Conservation (phyloP, 2,113 vertebrate genomes). For the Myiopsitta monachus region DNA sequence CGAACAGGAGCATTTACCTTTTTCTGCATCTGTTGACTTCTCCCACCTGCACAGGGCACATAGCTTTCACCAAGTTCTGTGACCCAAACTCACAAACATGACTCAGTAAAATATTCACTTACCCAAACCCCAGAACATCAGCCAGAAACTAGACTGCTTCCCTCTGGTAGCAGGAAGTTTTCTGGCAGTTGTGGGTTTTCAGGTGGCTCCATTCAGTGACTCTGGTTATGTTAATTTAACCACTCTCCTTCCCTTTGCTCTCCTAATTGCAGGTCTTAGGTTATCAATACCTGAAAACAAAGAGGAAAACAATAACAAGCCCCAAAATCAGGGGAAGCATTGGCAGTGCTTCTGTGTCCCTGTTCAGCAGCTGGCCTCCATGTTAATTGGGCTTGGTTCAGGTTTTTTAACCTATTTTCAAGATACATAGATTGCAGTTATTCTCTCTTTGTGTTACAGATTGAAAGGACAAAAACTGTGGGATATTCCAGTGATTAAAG, state of each 20-base stretch:
- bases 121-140: neutral
- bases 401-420: neutral
- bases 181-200: neutral
- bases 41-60: neutral
- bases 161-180: neutral
- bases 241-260: neutral
- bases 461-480: neutral
- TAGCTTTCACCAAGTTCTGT: accelerated
- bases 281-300: neutral
- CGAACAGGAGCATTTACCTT: neutral
- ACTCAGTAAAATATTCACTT: neutral
- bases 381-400: neutral
- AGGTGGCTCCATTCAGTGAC: neutral
- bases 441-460: neutral
- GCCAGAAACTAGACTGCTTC: neutral
- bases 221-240: neutral
- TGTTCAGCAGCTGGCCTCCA: neutral
- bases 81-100: neutral
- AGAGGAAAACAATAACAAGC: neutral
- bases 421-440: neutral
- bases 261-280: neutral
- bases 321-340: neutral
- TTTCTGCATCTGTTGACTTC: neutral
- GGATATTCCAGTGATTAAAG: neutral
- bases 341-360: neutral